Evolutionary conservation across 2,797 vertebrate species (phyloP), one percentile per base, ranked within the genome.

Genomic region (Gallinago nigripennis): DNA sequence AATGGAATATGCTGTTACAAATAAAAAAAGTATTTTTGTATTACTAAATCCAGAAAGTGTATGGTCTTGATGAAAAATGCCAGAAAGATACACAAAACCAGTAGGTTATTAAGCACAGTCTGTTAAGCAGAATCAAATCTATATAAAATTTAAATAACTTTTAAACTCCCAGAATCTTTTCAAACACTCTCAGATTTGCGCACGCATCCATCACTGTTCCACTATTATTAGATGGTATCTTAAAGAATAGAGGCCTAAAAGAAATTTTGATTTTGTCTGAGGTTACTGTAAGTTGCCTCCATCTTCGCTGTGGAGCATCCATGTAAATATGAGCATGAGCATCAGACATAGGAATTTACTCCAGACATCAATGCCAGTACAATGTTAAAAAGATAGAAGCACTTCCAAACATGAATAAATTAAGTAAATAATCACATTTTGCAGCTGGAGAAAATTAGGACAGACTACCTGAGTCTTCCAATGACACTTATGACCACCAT

Each of bases 361-460:
- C 56, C 2, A 3, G 0, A n/a, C 11, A 90, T 13, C 48, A 51
- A 2, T 2, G 27, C 9, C 9, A 71, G 15, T 51, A 5, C 6
- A 0, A 50, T 8, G 8, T 51, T 87, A 56, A 72, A 51, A 65
- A 54, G 8, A 73, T 1, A 45, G 4, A 60, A 82, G n/a, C 33
- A 73, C 5, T 76, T 70, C 63, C 6, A 65, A 76, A 58, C 9
- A 41, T 48, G 6, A 91, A 61, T 28, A 65, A 86, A 63, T 63
- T 56, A 63, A 56, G 46, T 54, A 77, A 89, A 51, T 6, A 64
- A 53, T 12, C 46, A 46, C 58, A 54, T 75, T 76, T 51, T 16
- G 5, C 28, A 79, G 17, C 70, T 5, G 2, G 8, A 90, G 18
- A 82, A 91, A 66, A 61, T 46, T 0, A 50, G 21, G 30, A 79